A percentile compares a stretch with the other conserved stretches of the same genome.
These are phyloP conservation scores for Struthidea cinerea DNA, from an alignment of 2,113 vertebrate species.

Conservation along the genomic window DNA sequence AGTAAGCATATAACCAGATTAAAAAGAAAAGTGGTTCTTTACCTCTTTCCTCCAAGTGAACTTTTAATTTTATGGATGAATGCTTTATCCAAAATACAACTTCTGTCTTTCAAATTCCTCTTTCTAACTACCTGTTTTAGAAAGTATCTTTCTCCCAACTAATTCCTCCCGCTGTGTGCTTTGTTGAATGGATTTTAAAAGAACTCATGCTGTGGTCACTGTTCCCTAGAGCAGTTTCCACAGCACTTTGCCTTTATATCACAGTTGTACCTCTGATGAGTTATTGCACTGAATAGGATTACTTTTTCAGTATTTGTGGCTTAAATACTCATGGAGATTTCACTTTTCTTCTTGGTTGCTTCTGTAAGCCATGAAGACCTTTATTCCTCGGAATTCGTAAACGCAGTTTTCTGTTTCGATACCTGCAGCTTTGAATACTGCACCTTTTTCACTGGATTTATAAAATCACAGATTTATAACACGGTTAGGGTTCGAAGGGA, in stretches of 20 bases:
- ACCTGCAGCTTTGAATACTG: not conserved
- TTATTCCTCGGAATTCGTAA: not conserved
- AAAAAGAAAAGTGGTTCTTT: not conserved
- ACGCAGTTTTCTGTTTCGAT: not conserved
- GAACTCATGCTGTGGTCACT: not conserved
- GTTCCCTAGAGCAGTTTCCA: not conserved
- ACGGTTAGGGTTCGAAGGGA: not conserved
- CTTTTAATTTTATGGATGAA: not conserved
- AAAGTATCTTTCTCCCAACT: not conserved
- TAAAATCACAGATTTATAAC: not conserved
- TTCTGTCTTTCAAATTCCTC: not conserved
- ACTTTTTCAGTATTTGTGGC: not conserved
- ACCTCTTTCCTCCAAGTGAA: not conserved
- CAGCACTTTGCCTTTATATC: not conserved
- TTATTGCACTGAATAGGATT: not conserved
- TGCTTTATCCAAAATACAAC: not conserved
- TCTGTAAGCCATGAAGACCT: not conserved
- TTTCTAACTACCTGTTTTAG: not conserved
- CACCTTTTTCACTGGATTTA: not conserved
- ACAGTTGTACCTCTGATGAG: not conserved
- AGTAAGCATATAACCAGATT: not conserved
- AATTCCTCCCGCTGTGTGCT: not conserved
- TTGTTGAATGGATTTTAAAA: not conserved
- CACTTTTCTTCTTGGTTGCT: not conserved
- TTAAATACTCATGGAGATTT: not conserved